Evolutionary conservation across 2,888 invertebrate species (phyloP).

Genomic region (Leptinotarsa juncta): DNA sequence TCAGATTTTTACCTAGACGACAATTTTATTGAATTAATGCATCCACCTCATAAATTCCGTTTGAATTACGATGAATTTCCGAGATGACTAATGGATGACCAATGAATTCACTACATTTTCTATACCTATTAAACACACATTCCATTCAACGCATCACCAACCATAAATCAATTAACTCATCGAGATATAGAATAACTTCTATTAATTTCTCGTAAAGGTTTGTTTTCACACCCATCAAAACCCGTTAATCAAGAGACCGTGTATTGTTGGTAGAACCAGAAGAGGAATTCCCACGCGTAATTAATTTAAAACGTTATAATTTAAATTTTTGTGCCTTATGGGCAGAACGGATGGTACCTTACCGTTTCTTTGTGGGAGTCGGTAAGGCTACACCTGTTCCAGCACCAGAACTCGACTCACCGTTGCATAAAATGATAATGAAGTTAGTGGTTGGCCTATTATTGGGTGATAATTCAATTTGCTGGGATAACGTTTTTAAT

Average conservation of each 20-base stretch:
- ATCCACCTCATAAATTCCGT: too few species aligned
- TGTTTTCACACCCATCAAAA: constrained; percentile 29
- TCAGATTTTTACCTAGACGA: too few species aligned
- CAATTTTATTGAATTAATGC: too few species aligned
- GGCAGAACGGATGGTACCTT: constrained; percentile 43
- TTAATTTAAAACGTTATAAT: constrained; percentile 46
- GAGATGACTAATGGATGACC: too few species aligned
- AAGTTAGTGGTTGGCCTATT: constrained; percentile 25
- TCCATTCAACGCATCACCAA: not conserved
- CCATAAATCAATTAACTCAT: constrained; percentile 25
- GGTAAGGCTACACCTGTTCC: constrained; percentile 35
- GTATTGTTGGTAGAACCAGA: constrained; percentile 20
- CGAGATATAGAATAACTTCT: constrained; percentile 12
- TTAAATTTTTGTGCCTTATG: constrained; percentile 44
- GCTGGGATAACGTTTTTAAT: constrained; percentile 2
- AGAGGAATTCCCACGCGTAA: constrained; percentile 39
- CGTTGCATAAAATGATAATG: constrained; percentile 36
- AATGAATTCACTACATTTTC: too few species aligned
- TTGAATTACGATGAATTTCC: too few species aligned
- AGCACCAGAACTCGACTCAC: constrained; percentile 32
- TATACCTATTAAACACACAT: not conserved
- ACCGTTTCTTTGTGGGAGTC: constrained; percentile 40
- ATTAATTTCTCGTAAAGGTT: constrained; percentile 25
- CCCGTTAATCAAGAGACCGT: constrained; percentile 25
- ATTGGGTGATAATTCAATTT: constrained; percentile 41